Base-by-base conservation (phyloP, 64 coral and sea anemone genomes). In the Astreopora myriophthalma region DNA sequence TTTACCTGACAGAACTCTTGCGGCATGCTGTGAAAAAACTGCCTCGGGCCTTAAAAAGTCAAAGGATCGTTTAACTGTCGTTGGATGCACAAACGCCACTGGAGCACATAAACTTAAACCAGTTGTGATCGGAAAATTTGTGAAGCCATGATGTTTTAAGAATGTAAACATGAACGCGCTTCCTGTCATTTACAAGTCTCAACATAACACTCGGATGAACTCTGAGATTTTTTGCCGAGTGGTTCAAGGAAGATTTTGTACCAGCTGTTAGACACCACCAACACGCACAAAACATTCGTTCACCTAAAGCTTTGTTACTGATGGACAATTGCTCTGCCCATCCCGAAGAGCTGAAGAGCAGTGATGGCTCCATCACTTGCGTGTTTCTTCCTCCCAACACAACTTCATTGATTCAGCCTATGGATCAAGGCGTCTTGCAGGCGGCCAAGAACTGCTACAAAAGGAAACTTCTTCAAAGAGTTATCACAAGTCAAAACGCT, bases 231-330 rank as follows among this genome's bases (percentile, higher is more conserved):
- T 89, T 34, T n/a, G 49, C 51, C 33, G 48, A 78, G 73, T 89
- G 86, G 86, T 89, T 75, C 75, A 66, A 72, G 29, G 72, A 87
- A 87, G 36, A 87, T 11, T 87, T 87, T 73, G 85, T 87, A 22
- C 34, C 60, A 85, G 55, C 85, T 44, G 85, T 86, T 16, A 73
- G 72, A 87, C 19, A 35, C 3, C 85, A 87, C 39, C 85, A 57
- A 27, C 68, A 5, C 66, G 34, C 34, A 73, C 87, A 36, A 89
- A 86, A 86, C 84, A 86, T 70, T 22, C 58, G 26, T 63, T 70
- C 62, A 35, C 42, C 42, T 36, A 86, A 89, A 89, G 86, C 86
- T 89, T 38, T 89, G 66, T 46, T 89, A 72, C 52, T 89, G 19
- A 77, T 89, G 51, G 80, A 84, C 46, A 84, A 84, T 52, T 84